These are phyloP conservation scores for Zele albiditarsus DNA, from an alignment of 2,888 invertebrate species.

Conservation along the genomic window DNA sequence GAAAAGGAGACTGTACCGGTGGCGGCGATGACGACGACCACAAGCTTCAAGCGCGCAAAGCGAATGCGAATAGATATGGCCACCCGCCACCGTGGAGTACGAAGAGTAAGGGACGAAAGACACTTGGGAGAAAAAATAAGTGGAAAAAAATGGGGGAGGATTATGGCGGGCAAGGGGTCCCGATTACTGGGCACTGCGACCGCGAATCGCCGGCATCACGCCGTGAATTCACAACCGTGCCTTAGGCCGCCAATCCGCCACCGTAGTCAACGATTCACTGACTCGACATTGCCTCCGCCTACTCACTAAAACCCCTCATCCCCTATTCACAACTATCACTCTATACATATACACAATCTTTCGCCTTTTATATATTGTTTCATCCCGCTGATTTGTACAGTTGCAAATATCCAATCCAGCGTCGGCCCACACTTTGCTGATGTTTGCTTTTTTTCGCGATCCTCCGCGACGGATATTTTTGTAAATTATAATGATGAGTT, in stretches of 20 bases:
- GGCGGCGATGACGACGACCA: conserved; percentile 4
- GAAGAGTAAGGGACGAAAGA: conserved; percentile 4
- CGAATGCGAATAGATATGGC: conserved; percentile 43
- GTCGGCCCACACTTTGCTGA: conserved; percentile 48
- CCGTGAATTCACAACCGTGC: conserved; percentile 71
- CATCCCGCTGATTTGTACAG: conserved; percentile 31
- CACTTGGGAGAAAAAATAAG: conserved; percentile 40
- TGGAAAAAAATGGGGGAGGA: conserved; percentile 60
- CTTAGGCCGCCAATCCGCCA: conserved; percentile 72
- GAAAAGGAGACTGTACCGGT: neutral
- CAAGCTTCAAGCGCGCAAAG: conserved; percentile 44
- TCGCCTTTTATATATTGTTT: neutral
- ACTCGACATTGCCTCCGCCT: conserved; percentile 39
- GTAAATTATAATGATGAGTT: conserved; percentile 67
- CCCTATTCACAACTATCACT: conserved; percentile 37
- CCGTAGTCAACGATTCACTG: conserved; percentile 56
- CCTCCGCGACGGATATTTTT: conserved; percentile 59
- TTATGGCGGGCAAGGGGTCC: conserved; percentile 65
- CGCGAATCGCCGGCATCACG: conserved; percentile 73
- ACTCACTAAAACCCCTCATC: conserved; percentile 44
- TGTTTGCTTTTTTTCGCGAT: conserved; percentile 52
- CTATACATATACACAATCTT: neutral
- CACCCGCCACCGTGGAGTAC: conserved; percentile 22
- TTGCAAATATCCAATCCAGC: conserved; percentile 36
- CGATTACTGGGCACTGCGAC: conserved; percentile 72